Percentiles rank a stretch among this genome's conserved stretches.
Evolutionary conservation across 2,888 invertebrate genomes (phyloP).

Genomic region (Gandaritis pyraliata): DNA sequence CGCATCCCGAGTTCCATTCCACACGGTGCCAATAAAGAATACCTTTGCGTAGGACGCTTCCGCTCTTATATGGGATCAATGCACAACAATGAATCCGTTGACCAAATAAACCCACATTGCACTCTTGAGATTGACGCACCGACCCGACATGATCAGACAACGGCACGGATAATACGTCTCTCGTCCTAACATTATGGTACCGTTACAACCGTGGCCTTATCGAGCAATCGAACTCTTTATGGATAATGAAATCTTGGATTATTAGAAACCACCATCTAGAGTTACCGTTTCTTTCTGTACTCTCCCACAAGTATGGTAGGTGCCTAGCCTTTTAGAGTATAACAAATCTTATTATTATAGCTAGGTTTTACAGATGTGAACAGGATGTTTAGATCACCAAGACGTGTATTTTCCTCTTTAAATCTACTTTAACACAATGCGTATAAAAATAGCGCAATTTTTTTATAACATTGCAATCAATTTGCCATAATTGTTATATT

Average conservation of each 20-base stretch:
- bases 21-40: slow-evolving; percentile 51
- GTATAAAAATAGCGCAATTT: too few species aligned
- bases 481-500: too few species aligned
- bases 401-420: slow-evolving; percentile 50
- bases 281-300: slow-evolving; percentile 28
- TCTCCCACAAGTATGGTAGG: background rate
- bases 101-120: slow-evolving; percentile 50
- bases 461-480: too few species aligned
- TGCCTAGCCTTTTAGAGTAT: too few species aligned
- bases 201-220: slow-evolving; percentile 25
- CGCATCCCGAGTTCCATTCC: slow-evolving; percentile 55
- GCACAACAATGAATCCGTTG: slow-evolving; percentile 47
- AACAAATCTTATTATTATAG: too few species aligned
- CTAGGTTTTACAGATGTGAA: too few species aligned
- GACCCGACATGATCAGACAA: slow-evolving; percentile 40
- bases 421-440: slow-evolving; percentile 39
- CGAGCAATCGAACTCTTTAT: slow-evolving; percentile 32
- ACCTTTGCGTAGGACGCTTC: slow-evolving; percentile 62
- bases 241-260: slow-evolving; percentile 30
- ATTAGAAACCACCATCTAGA: slow-evolving; percentile 31
- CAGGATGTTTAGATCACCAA: too few species aligned
- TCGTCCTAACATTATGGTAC: slow-evolving; percentile 30
- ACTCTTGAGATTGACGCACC: slow-evolving; percentile 42
- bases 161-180: slow-evolving; percentile 37
- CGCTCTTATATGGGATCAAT: slow-evolving; percentile 49